Evolutionary conservation across 35 echinoderm and acorn worm species (phyloP), one percentile per base, ranked within the genome.

Genomic region (Ophioderma brevispina): DNA sequence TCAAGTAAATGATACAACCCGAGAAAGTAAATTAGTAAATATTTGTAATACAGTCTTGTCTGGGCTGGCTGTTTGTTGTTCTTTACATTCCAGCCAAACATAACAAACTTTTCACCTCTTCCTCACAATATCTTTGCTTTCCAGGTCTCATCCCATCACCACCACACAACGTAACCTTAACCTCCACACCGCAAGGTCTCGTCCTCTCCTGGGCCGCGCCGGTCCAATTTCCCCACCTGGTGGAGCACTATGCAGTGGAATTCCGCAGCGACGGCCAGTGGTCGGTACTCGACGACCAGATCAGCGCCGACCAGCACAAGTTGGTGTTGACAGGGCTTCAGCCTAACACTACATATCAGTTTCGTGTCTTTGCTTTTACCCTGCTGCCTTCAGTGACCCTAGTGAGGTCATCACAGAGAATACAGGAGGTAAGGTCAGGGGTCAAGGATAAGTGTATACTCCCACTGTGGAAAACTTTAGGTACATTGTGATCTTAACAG

Each of bases 401-500:
- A 99, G 97, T 37, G 28, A 78, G 38, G 39, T 78, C 23, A 92
- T 99, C 0, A 77, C 40, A 31, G 97, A 90, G 14, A 85, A 93
- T 32, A 99, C 97, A 21, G 88, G 97, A 89, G 97, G 97, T 99
- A 92, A 76, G 91, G 34, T 23, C n/a, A n/a, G n/a, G n/a, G n/a
- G n/a, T n/a, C n/a, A n/a, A n/a, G n/a, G n/a, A n/a, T n/a, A n/a
- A n/a, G n/a, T n/a, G n/a, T n/a, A n/a, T n/a, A n/a, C n/a, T n/a
- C n/a, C n/a, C n/a, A n/a, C n/a, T n/a, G n/a, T n/a, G n/a, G n/a
- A n/a, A n/a, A n/a, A n/a, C n/a, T n/a, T n/a, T n/a, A n/a, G n/a
- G n/a, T n/a, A n/a, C n/a, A n/a, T n/a, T n/a, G n/a, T n/a, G n/a
- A n/a, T n/a, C n/a, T n/a, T n/a, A n/a, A n/a, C n/a, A n/a, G n/a